Percentiles rank a stretch among this genome's conserved stretches.
phyloP scores from a whole-genome alignment of 2,797 vertebrate genomes.

The Sebastes aleutianus region DNA sequence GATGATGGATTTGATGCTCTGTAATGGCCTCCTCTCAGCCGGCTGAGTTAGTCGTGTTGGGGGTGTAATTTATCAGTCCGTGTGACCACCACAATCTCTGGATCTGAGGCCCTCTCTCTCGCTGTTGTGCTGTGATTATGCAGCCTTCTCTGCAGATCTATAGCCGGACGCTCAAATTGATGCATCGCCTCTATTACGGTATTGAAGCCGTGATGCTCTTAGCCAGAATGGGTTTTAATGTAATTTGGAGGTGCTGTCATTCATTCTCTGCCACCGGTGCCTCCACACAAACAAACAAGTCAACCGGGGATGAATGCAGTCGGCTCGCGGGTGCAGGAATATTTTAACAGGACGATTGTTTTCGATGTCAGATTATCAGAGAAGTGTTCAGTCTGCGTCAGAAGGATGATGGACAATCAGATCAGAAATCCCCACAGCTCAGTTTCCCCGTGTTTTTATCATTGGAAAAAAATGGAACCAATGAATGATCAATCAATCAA shows the following conservation, averaged over 20 bases:
- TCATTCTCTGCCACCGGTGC: conserved; percentile 19
- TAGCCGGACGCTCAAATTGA: conserved; percentile 28
- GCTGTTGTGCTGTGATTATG: conserved; percentile 9
- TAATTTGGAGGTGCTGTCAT: conserved; percentile 25
- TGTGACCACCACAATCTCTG: conserved; percentile 7
- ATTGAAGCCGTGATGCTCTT: conserved; percentile 13
- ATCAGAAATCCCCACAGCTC: background rate
- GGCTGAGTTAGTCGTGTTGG: background rate
- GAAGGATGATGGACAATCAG: background rate
- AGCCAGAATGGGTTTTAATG: conserved; percentile 36
- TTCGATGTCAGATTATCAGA: background rate
- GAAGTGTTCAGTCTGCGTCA: background rate
- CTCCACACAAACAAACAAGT: background rate
- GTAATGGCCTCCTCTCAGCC: conserved; percentile 32
- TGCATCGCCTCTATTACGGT: conserved; percentile 45
- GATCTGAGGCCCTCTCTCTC: background rate
- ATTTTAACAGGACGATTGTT: no score
- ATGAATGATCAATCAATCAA: no score
- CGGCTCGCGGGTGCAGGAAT: no score
- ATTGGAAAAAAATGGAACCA: no score
- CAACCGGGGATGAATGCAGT: background rate
- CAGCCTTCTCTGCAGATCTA: conserved; percentile 31
- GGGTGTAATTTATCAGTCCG: conserved; percentile 36
- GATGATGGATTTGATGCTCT: conserved; percentile 39
- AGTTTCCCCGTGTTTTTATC: no score